Evolutionary conservation across 92 coral and sea anemone species (phyloP).

Genomic region (Plumapathes pennacea): DNA sequence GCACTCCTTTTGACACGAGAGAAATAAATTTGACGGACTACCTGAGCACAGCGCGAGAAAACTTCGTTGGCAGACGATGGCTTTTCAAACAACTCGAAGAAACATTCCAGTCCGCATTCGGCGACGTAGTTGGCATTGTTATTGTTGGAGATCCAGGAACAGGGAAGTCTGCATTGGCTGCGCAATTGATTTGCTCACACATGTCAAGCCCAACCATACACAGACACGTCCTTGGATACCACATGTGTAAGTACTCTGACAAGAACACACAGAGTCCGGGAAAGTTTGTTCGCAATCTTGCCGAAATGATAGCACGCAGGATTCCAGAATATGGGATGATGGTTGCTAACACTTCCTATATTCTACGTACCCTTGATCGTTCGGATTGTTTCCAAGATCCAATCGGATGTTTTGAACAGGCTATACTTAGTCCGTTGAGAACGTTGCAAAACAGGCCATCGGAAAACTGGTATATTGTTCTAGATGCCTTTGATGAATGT

Average conservation of each 20-base stretch:
- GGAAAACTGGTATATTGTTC: constrained; percentile 44
- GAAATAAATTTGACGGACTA: background rate
- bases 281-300: constrained; percentile 81
- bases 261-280: constrained; percentile 70
- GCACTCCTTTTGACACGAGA: constrained; percentile 3
- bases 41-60: constrained; percentile 1
- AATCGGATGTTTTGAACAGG: constrained; percentile 69
- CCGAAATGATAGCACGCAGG: constrained; percentile 61
- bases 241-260: constrained; percentile 69
- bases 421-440: constrained; percentile 67
- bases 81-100: constrained; percentile 4
- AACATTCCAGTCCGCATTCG: background rate
- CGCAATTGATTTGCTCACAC: constrained; percentile 78
- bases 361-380: constrained; percentile 44
- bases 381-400: constrained; percentile 69
- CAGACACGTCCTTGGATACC: constrained; percentile 74
- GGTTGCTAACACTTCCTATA: constrained; percentile 19
- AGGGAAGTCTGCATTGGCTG: constrained; percentile 60
- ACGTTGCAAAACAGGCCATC: constrained; percentile 16
- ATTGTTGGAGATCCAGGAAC: constrained; percentile 12
- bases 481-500: constrained; percentile 85
- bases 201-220: constrained; percentile 69
- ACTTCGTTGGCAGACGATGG: constrained; percentile 23
- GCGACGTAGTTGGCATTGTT: constrained; percentile 6
- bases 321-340: constrained; percentile 43